Percentiles rank a stretch among this genome's conserved stretches.
Evolutionary conservation across 2,113 vertebrate species (phyloP).

Genomic region (Oreamnos americanus): DNA sequence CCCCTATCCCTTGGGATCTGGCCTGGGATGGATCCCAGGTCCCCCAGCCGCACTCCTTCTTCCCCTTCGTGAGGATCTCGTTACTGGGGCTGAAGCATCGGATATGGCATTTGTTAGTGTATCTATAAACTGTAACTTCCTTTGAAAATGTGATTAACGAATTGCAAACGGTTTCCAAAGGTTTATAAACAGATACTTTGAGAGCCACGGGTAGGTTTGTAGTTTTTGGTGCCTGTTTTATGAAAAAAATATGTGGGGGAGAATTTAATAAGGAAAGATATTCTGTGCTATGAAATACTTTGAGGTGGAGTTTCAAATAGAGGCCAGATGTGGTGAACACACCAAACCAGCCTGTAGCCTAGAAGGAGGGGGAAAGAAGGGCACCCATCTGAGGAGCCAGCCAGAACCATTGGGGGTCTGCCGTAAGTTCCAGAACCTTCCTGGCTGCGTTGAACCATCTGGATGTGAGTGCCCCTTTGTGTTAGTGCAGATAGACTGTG

Average conservation of each 20-base stretch:
- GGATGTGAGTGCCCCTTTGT: background rate
- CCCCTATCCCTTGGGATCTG: background rate
- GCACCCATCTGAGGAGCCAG: background rate
- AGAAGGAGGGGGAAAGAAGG: background rate
- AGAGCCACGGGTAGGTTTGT: conserved; percentile 70
- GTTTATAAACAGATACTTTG: conserved; percentile 71
- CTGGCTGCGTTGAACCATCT: rapidly evolving
- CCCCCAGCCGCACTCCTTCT: background rate
- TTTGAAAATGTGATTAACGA: conserved; percentile 76
- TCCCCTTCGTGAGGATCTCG: conserved; percentile 32
- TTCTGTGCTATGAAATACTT: conserved; percentile 71
- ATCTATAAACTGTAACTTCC: conserved; percentile 76
- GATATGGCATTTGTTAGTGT: conserved; percentile 69
- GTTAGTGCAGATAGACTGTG: background rate
- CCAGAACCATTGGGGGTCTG: background rate
- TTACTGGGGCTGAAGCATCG: conserved; percentile 25
- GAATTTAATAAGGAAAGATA: conserved; percentile 77
- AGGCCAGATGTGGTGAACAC: conserved; percentile 68
- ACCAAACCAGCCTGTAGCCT: conserved; percentile 18
- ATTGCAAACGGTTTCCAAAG: conserved; percentile 73
- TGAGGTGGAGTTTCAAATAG: conserved; percentile 70
- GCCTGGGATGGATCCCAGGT: conserved; percentile 1
- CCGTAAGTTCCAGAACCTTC: background rate
- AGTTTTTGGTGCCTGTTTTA: conserved; percentile 73
- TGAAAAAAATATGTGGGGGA: conserved; percentile 67